A percentile compares a stretch with the other conserved stretches of the same genome.
phyloP scores from a whole-genome alignment of 2,113 vertebrate genomes.

The Megaceryle maxima region DNA sequence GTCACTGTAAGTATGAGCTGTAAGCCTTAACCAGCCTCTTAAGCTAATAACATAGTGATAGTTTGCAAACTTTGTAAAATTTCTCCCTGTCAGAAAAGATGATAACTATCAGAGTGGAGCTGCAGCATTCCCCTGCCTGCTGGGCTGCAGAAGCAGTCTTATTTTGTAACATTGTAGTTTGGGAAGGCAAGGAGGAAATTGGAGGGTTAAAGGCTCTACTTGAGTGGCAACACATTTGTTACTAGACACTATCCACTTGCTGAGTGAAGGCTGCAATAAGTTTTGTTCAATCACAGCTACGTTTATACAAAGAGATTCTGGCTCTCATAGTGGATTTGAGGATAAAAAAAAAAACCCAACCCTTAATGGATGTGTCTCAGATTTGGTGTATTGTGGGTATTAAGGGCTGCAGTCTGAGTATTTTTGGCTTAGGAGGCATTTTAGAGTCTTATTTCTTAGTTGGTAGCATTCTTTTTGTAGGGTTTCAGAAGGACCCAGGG shows the following conservation, averaged over 20 bases:
- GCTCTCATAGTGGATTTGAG: not conserved
- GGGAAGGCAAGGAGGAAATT: not conserved
- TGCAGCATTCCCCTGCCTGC: not conserved
- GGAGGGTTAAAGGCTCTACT: not conserved
- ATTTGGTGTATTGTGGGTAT: not conserved
- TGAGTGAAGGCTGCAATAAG: not conserved
- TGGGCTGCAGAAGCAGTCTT: not conserved
- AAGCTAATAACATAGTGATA: not conserved
- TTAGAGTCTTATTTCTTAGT: not conserved
- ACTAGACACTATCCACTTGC: not conserved
- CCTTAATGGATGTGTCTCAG: not conserved
- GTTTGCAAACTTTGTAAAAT: not conserved
- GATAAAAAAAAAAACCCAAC: not conserved
- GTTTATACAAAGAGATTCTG: not conserved
- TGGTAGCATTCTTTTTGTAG: not conserved
- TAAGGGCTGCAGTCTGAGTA: not conserved
- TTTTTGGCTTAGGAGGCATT: not conserved
- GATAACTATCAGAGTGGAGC: not conserved
- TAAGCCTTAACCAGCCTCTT: not conserved
- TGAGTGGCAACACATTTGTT: not conserved
- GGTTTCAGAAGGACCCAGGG: fast-evolving
- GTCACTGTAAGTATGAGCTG: not conserved
- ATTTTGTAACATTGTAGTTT: not conserved
- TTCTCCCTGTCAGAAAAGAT: not conserved
- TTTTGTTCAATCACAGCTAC: not conserved